A percentile compares a stretch with the other conserved stretches of the same genome.
phyloP scores from a whole-genome alignment of 2,888 invertebrate genomes.

The Megamerina dolium region DNA sequence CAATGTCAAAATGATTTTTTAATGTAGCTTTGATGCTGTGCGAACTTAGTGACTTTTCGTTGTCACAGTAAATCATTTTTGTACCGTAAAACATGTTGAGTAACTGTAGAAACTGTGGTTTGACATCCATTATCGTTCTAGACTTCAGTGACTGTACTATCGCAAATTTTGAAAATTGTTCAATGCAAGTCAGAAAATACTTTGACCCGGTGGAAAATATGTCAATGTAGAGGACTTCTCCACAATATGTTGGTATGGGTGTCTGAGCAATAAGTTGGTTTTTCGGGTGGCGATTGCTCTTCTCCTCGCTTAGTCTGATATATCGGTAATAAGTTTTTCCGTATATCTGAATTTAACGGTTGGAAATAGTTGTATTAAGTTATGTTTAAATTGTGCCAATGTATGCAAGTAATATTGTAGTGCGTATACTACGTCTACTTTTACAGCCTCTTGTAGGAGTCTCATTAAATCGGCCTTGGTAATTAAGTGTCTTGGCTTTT shows the following conservation, averaged over 20 bases:
- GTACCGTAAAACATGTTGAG: slow-evolving; percentile 14
- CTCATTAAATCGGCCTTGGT: too few species aligned
- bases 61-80: slow-evolving; percentile 16
- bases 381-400: slow-evolving; percentile 11
- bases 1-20: slow-evolving; percentile 8
- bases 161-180: slow-evolving; percentile 19
- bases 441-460: slow-evolving; percentile 10
- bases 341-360: slow-evolving; percentile 12
- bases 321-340: too few species aligned
- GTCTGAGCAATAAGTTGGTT: too few species aligned
- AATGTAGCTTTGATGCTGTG: slow-evolving; percentile 10
- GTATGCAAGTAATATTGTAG: slow-evolving; percentile 9
- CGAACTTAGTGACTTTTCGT: slow-evolving; percentile 14
- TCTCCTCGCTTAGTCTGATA: slow-evolving; percentile 9
- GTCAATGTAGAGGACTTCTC: too few species aligned
- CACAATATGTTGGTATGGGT: too few species aligned
- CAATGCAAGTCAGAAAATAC: slow-evolving; percentile 16
- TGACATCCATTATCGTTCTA: slow-evolving; percentile 13
- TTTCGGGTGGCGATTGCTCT: too few species aligned
- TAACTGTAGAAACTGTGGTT: slow-evolving; percentile 7
- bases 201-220: too few species aligned
- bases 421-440: slow-evolving; percentile 7
- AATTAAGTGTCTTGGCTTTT: too few species aligned
- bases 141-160: slow-evolving; percentile 13
- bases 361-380: slow-evolving; percentile 10